Conservation (phyloP, 2,797 vertebrate genomes). For the Novumbra hubbsi region DNA sequence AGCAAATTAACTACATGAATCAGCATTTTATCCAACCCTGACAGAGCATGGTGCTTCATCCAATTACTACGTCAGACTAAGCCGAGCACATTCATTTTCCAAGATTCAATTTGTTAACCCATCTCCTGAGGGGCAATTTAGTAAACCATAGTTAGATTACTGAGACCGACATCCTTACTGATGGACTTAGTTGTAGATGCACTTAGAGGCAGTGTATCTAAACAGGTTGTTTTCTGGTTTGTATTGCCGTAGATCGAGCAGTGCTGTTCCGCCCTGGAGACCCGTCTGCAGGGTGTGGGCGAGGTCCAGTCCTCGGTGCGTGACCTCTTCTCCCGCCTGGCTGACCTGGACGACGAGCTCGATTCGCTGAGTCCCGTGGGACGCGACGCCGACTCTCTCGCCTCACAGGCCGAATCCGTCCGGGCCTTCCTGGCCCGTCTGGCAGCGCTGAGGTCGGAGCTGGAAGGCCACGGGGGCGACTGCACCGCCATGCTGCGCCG, state of each 20-base stretch:
- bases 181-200: too few species aligned
- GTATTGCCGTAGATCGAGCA: conserved; percentile 69
- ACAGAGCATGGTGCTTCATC: too few species aligned
- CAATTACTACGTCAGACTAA: too few species aligned
- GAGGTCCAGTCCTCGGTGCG: conserved; percentile 88
- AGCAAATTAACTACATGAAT: too few species aligned
- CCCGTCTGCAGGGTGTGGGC: conserved; percentile 89
- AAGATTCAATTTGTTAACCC: too few species aligned
- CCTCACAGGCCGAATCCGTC: conserved; percentile 89
- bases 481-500: conserved; percentile 88
- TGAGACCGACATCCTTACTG: too few species aligned
- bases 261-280: conserved; percentile 86
- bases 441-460: conserved; percentile 74
- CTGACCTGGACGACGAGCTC: conserved; percentile 93
- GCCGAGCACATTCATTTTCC: too few species aligned
- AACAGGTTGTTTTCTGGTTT: too few species aligned
- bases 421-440: conserved; percentile 82
- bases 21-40: too few species aligned
- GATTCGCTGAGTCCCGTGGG: conserved; percentile 90
- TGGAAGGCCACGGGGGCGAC: conserved; percentile 81
- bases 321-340: conserved; percentile 91
- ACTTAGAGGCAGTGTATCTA: too few species aligned
- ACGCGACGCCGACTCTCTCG: conserved; percentile 88
- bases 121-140: too few species aligned
- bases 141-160: too few species aligned